Base-by-base conservation (phyloP, 2,113 vertebrate species). In the Grus americana region DNA sequence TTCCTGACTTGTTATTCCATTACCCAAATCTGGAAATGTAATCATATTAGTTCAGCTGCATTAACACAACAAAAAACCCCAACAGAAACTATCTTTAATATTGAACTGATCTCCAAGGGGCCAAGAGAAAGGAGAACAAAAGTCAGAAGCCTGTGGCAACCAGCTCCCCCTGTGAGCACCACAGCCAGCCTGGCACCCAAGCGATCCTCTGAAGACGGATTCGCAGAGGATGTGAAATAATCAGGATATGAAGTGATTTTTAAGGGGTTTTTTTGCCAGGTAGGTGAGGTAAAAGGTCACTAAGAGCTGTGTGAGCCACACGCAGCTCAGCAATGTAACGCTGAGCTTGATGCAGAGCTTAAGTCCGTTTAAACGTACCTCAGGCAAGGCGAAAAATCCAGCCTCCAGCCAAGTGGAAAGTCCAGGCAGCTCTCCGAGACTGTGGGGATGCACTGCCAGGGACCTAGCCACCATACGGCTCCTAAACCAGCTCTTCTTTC, bases 1-100 rank as follows among this genome's bases (percentile, higher is more conserved):
- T 97, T 97, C 96, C 95, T 96, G 95, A 95, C 88, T 93, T 95
- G 93, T 96, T 96, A 95, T 93, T 95, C 93, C 74, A 88, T 94
- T 95, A 81, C 57, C 24, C 68, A 86, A 57, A 86, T 95, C 97
- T 97, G 97, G 95, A 94, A 97, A 96, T 95, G 90, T 59, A 94
- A 98, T 97, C 93, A 97, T 81, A 89, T 91, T 88, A 87, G 84
- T 96, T 95, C 94, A 95, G 92, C 94, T 76, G 81, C 91, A 95
- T 95, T 85, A 94, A 95, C 91, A 88, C 76, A 96, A 91, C 90
- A 90, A 57, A 94, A 93, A 92, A 30, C 0, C 27, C 47, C 88
- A 90, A 78, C 89, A 80, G 87, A 85, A 92, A 87, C 40, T 40
- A 50, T 61, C 91, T 67, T 81, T 34, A 92, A 79, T 86, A 81